phyloP scores from a whole-genome alignment of 2,888 invertebrate genomes.

The Endomychus coccineus region DNA sequence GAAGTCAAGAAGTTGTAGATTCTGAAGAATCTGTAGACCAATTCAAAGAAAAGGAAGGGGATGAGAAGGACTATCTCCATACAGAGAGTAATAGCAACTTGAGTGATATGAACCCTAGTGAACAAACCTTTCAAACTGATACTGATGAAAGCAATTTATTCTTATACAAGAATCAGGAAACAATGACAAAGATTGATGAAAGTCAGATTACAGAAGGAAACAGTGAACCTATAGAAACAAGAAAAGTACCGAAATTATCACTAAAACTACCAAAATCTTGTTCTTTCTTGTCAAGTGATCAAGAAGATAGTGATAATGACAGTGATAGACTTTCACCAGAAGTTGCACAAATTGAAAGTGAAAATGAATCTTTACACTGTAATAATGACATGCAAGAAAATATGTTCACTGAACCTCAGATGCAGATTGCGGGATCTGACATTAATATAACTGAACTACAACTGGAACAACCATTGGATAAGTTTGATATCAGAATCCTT shows the following conservation, averaged over 20 bases:
- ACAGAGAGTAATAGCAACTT: no score
- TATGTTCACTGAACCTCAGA: constrained; percentile 19
- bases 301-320: constrained; percentile 49
- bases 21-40: no score
- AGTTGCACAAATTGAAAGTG: constrained; percentile 43
- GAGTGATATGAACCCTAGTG: no score
- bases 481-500: constrained; percentile 62
- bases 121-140: no score
- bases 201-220: constrained; percentile 10
- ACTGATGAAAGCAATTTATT: no score
- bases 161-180: no score
- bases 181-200: no score
- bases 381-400: constrained; percentile 20
- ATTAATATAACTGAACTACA: constrained; percentile 62
- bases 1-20: no score
- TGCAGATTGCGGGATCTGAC: constrained; percentile 54
- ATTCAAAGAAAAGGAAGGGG: no score
- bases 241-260: constrained; percentile 57
- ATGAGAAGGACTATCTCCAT: no score
- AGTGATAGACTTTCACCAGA: constrained; percentile 36
- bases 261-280: constrained; percentile 47
- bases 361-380: constrained; percentile 34
- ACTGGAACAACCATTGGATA: constrained; percentile 67
- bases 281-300: constrained; percentile 36
- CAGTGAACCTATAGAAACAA: constrained; percentile 11